Percentiles rank a stretch among this genome's conserved stretches.
phyloP scores from a whole-genome alignment of 2,113 vertebrate genomes.

The Thunnus maccoyii region DNA sequence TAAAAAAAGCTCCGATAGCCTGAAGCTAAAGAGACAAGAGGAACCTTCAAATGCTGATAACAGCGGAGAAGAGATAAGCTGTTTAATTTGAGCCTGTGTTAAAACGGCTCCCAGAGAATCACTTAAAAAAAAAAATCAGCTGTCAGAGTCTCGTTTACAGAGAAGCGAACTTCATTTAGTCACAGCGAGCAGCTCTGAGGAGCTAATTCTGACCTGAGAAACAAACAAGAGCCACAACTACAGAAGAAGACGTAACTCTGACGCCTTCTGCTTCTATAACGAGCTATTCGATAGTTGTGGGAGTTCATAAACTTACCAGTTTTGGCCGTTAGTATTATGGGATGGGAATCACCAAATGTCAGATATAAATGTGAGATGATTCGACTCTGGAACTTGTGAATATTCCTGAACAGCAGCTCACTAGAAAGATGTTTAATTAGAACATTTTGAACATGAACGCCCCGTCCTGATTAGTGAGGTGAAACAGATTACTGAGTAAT shows the following conservation, averaged over 20 bases:
- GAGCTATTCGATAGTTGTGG: too few species aligned
- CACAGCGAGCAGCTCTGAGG: background rate
- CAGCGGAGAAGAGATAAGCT: constrained; percentile 37
- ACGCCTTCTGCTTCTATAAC: background rate
- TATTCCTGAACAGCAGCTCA: too few species aligned
- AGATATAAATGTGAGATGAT: too few species aligned
- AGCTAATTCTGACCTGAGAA: background rate
- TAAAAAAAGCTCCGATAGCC: constrained; percentile 41
- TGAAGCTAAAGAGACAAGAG: constrained; percentile 46
- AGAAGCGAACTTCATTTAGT: constrained; percentile 8
- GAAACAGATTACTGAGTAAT: too few species aligned
- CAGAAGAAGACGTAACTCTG: background rate
- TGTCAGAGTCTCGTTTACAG: constrained; percentile 24
- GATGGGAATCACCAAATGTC: too few species aligned
- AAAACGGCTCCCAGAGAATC: constrained; percentile 17
- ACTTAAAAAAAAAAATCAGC: constrained; percentile 9
- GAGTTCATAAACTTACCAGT: too few species aligned
- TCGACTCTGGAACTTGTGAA: too few species aligned
- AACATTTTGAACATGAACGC: too few species aligned
- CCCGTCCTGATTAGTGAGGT: too few species aligned
- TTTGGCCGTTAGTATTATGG: too few species aligned
- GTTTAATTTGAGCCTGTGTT: constrained; percentile 28
- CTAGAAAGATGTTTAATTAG: too few species aligned
- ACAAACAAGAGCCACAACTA: background rate
- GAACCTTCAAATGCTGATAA: constrained; percentile 44